Conservation (phyloP, 2,113 vertebrate species). For the Anseranas semipalmata region DNA sequence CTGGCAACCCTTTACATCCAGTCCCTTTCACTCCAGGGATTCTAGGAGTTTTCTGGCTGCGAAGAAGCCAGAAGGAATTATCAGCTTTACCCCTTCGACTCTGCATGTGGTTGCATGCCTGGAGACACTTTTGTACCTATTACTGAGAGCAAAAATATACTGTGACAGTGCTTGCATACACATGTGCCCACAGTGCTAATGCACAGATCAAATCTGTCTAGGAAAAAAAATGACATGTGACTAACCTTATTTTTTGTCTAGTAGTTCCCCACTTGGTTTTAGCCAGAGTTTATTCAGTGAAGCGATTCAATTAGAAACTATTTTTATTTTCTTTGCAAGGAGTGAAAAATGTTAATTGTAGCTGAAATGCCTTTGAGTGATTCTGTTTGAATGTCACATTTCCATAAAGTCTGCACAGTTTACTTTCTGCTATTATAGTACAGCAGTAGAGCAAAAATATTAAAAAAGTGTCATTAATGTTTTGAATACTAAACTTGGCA, state of each 20-base stretch:
- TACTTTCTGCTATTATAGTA: background rate
- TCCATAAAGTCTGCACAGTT: slow-evolving; percentile 63
- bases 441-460: background rate
- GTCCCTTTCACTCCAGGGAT: background rate
- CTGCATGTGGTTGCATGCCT: background rate
- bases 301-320: slow-evolving; percentile 55
- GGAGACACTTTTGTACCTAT: background rate
- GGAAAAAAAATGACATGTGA: background rate
- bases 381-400: slow-evolving; percentile 73
- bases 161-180: background rate
- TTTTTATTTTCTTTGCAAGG: slow-evolving; percentile 51
- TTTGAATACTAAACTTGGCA: background rate
- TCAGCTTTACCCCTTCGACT: background rate
- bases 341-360: slow-evolving; percentile 70
- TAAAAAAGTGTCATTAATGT: background rate
- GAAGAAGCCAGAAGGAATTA: background rate
- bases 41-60: background rate
- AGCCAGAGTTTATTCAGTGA: slow-evolving; percentile 46
- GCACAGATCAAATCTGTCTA: background rate
- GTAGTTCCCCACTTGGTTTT: background rate
- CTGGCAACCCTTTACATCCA: background rate
- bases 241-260: background rate
- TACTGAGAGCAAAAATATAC: background rate
- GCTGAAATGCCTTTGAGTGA: slow-evolving; percentile 63
- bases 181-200: background rate